Percentiles rank a stretch among this genome's conserved stretches.
phyloP scores from a whole-genome alignment of 2,888 invertebrate genomes.

The Rotaria socialis region DNA sequence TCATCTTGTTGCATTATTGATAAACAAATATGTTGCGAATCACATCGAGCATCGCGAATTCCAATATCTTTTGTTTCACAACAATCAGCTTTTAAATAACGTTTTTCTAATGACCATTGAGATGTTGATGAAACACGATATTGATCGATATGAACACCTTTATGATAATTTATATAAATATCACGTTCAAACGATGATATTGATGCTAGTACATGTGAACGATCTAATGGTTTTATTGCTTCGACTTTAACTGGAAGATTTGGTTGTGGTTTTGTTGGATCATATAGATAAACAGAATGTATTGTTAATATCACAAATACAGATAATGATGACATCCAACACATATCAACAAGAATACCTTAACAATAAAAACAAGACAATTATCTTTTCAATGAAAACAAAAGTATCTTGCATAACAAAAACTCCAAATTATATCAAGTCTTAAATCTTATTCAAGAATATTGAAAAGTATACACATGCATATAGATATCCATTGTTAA shows the following conservation, averaged over 20 bases:
- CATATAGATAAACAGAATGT: slow-evolving; percentile 5
- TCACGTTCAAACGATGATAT: not conserved
- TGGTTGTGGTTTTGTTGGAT: not conserved
- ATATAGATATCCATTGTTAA: too few species aligned
- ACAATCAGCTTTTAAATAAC: not conserved
- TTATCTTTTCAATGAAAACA: too few species aligned
- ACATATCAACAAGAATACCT: slow-evolving; percentile 23
- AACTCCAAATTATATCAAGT: too few species aligned
- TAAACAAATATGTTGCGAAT: not conserved
- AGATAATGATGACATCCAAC: not conserved
- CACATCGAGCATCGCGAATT: not conserved
- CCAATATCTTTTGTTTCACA: slow-evolving; percentile 29
- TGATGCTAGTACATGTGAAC: not conserved
- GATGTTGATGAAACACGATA: not conserved
- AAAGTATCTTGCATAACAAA: too few species aligned
- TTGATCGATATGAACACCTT: slow-evolving; percentile 9
- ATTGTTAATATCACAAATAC: not conserved
- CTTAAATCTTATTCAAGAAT: too few species aligned
- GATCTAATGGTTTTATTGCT: not conserved
- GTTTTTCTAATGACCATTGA: not conserved
- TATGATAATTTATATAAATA: slow-evolving; percentile 30
- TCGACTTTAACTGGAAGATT: not conserved
- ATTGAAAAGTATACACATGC: too few species aligned
- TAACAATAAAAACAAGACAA: not conserved
- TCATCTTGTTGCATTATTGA: slow-evolving; percentile 15